Evolutionary conservation across 2,113 vertebrate genomes (phyloP), one percentile per base, ranked within the genome.

Genomic region (Balaenoptera acutorostrata): DNA sequence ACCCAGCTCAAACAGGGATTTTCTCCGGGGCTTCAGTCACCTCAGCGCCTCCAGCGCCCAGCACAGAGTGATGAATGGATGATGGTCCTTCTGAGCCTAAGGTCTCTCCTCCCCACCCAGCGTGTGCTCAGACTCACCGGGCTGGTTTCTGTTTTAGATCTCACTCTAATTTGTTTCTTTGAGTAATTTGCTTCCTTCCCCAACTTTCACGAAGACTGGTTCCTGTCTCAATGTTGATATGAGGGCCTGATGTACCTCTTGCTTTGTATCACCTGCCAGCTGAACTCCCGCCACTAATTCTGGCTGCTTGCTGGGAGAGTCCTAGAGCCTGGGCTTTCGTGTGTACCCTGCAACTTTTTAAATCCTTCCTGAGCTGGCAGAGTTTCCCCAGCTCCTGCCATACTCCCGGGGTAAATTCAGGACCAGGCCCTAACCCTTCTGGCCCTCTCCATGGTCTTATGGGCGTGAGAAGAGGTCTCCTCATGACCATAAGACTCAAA

Each of bases 401-500:
- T 49, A 63, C 57, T 88, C 18, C 75, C 27, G 25, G 66, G 20
- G 63, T 75, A 87, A 90, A 46, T 88, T 77, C 66, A 88, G 72
- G 64, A 52, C 59, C n/a, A 90, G 27, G 29, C 33, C 5, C 64
- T 97, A 71, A 92, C 18, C 49, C 61, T 95, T 92, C 39, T 57
- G 74, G 61, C 25, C 57, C 27, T 89, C 41, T 46, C 33, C 36
- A 31, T 52, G 9, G 44, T 88, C 81, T 85, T 63, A 21, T 44
- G 39, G 78, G 83, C 2, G 44, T 12, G 31, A 82, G 17, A 8
- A 55, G 46, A 83, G 77, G 23, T 27, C 55, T 93, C 29, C 44
- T 96, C 64, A 31, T 44, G 68, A 95, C 80, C 57, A 13, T 66
- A 61, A 90, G 75, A 31, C 75, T 97, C 49, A 88, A 88, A 87